Evolutionary conservation across 2,113 vertebrate species (phyloP).

Genomic region (Ellobius talpinus): DNA sequence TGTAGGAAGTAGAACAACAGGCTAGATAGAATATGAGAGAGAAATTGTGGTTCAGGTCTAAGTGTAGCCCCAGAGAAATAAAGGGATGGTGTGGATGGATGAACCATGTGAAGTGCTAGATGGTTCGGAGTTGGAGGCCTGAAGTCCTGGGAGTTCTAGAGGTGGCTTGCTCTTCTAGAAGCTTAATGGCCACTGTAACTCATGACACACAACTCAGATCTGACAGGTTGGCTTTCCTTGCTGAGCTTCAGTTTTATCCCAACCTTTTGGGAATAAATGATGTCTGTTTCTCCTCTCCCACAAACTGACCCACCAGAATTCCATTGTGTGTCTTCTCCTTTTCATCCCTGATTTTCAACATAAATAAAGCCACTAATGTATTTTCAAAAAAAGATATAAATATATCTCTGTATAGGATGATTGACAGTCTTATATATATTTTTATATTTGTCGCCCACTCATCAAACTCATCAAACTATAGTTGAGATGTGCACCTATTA

Average conservation of each 20-base stretch:
- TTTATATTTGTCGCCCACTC: background rate
- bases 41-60: slow-evolving; percentile 18
- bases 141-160: slow-evolving; percentile 53
- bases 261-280: slow-evolving; percentile 60
- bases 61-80: slow-evolving; percentile 22
- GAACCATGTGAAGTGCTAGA: background rate
- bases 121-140: slow-evolving; percentile 51
- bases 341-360: background rate
- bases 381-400: too few relatives aligned
- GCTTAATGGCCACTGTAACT: slow-evolving; percentile 72
- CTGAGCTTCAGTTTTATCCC: too few relatives aligned
- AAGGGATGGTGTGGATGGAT: slow-evolving; percentile 14
- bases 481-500: background rate
- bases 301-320: slow-evolving; percentile 44
- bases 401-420: background rate
- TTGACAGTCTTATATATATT: background rate
- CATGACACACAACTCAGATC: slow-evolving; percentile 46
- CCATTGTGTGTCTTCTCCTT: background rate
- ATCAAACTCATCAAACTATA: background rate
- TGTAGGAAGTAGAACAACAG: slow-evolving; percentile 28
- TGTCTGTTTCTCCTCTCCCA: background rate
- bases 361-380: background rate
- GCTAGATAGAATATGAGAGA: background rate
- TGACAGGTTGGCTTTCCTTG: slow-evolving; percentile 47
- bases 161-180: slow-evolving; percentile 66